Evolutionary conservation across 2,888 invertebrate species (phyloP).

Genomic region (Helicoverpa assulta): DNA sequence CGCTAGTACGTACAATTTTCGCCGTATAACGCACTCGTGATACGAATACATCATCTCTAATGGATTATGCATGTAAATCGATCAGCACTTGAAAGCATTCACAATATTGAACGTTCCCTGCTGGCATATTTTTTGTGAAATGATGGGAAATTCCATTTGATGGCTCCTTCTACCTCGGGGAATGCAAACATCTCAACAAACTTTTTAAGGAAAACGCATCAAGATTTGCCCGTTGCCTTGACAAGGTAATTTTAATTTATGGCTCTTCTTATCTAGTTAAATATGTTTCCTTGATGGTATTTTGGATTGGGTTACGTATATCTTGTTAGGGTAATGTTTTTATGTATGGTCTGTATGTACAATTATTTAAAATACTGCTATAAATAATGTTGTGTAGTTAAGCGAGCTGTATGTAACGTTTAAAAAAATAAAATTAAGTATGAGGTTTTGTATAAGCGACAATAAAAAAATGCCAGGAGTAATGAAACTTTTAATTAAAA

Average conservation of each 20-base stretch:
- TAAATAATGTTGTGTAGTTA: too few species aligned
- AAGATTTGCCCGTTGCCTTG: constrained; percentile 46
- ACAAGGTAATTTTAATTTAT: constrained; percentile 58
- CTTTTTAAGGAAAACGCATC: constrained; percentile 42
- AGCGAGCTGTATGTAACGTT: too few species aligned
- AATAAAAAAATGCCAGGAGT: background rate
- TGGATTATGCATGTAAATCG: constrained; percentile 70
- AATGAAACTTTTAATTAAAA: constrained; percentile 16
- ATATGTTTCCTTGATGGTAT: constrained; percentile 47
- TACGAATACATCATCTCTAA: constrained; percentile 61
- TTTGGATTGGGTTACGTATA: constrained; percentile 9
- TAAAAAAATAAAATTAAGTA: too few species aligned
- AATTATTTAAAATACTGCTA: too few species aligned
- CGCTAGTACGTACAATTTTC: constrained; percentile 1
- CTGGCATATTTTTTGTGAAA: constrained; percentile 44
- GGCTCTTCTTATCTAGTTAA: constrained; percentile 45
- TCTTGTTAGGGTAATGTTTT: too few species aligned
- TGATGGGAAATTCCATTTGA: constrained; percentile 44
- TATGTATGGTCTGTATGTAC: too few species aligned
- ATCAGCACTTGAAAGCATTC: constrained; percentile 54
- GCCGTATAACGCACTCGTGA: constrained; percentile 30
- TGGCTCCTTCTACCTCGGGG: constrained; percentile 27
- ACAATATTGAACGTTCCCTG: constrained; percentile 36
- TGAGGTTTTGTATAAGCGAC: too few species aligned
- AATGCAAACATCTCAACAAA: constrained; percentile 50